A percentile compares a stretch with the other conserved stretches of the same genome.
Conservation (phyloP, 2,888 invertebrate genomes). For the Orthosia incerta region DNA sequence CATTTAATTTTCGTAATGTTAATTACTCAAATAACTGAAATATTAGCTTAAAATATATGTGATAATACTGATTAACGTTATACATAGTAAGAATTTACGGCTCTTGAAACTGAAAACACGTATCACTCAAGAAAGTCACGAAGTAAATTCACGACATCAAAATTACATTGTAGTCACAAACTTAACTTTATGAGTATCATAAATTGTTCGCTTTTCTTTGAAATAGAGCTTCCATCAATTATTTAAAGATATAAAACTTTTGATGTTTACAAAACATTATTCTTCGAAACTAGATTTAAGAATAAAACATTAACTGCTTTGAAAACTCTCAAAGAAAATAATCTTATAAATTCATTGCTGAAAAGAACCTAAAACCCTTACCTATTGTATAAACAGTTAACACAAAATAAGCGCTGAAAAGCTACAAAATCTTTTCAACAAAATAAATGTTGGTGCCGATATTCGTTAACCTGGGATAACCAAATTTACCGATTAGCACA, state of each 20-base stretch:
- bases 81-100: background rate
- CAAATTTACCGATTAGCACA: conserved; percentile 21
- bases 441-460: conserved; percentile 4
- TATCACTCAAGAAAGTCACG: conserved; percentile 17
- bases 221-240: conserved; percentile 11
- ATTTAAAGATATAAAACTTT: conserved; percentile 20
- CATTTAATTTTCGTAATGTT: background rate
- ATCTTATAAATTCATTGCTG: background rate
- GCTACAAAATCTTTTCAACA: conserved; percentile 2
- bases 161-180: conserved; percentile 32
- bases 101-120: conserved; percentile 9
- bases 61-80: conserved; percentile 11
- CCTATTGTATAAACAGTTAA: background rate
- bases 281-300: conserved; percentile 10
- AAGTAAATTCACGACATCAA: conserved; percentile 31
- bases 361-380: background rate
- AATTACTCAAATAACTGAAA: too few relatives aligned
- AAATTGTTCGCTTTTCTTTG: conserved; percentile 23
- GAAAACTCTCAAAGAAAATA: conserved; percentile 11
- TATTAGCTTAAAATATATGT: background rate
- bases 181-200: conserved; percentile 29
- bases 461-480: conserved; percentile 21
- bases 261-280: background rate
- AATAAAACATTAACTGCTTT: conserved; percentile 19
- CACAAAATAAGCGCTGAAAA: background rate